Conservation (phyloP, 1,140 invertebrate genomes). For the Stegodyphus mimosarum region DNA sequence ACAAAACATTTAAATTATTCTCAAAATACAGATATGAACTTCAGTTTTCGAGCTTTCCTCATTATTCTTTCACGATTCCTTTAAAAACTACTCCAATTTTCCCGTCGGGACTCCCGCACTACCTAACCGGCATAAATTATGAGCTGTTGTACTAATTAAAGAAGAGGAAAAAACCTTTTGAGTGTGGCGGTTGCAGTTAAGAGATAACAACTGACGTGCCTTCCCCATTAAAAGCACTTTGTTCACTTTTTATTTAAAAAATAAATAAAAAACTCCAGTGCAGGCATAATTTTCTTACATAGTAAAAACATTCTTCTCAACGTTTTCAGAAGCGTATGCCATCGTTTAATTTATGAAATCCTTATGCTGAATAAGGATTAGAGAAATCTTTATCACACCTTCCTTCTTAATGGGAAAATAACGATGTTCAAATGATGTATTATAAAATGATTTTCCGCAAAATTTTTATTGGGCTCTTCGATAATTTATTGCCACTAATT, state of each 20-base stretch:
- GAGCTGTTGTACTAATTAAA: constrained; percentile 33
- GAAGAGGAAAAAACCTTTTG: neutral
- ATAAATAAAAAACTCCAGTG: neutral
- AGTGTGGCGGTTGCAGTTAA: constrained; percentile 9
- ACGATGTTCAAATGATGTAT: too few relatives aligned
- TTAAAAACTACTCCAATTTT: neutral
- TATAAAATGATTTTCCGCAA: too few relatives aligned
- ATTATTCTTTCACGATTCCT: neutral
- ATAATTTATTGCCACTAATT: too few relatives aligned
- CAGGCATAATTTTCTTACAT: too few relatives aligned
- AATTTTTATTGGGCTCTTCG: too few relatives aligned
- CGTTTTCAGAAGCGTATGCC: neutral
- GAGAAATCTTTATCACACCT: constrained; percentile 2
- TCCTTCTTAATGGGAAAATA: too few relatives aligned
- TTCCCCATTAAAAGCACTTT: constrained; percentile 2
- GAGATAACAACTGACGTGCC: constrained; percentile 10
- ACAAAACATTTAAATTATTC: neutral
- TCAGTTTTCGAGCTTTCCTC: neutral
- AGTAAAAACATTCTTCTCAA: too few relatives aligned
- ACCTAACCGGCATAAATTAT: constrained; percentile 21
- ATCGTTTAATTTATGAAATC: constrained; percentile 20
- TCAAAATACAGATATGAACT: neutral
- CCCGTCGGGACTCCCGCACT: neutral
- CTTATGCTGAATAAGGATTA: constrained; percentile 13
- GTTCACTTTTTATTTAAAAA: neutral